A percentile compares a stretch with the other conserved stretches of the same genome.
phyloP scores from a whole-genome alignment of 2,113 vertebrate genomes.

The Speoplatyrhinus poulsoni region DNA sequence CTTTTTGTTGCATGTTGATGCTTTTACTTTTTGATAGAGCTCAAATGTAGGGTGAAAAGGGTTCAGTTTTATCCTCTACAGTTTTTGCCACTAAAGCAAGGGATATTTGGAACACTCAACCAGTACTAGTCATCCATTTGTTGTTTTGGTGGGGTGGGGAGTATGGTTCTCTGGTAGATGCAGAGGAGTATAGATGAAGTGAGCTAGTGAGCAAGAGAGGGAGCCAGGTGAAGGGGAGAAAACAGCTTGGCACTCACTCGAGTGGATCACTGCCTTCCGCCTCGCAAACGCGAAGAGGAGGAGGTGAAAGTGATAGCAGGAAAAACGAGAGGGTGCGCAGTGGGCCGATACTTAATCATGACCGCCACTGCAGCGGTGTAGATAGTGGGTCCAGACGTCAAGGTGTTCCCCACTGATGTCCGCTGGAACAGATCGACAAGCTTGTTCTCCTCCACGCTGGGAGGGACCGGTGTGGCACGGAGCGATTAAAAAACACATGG shows the following conservation, averaged over 20 bases:
- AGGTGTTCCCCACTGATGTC: slow-evolving; percentile 68
- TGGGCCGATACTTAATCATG: slow-evolving; percentile 71
- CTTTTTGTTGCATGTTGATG: too few species aligned
- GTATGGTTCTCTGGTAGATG: too few species aligned
- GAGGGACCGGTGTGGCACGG: slow-evolving; percentile 46
- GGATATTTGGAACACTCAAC: too few species aligned
- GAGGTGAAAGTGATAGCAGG: slow-evolving; percentile 70
- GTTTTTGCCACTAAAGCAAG: too few species aligned
- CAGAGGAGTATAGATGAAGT: too few species aligned
- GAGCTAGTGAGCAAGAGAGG: slow-evolving; percentile 24
- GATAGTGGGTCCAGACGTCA: slow-evolving; percentile 59
- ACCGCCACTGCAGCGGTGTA: slow-evolving; percentile 59
- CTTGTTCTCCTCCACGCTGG: slow-evolving; percentile 56
- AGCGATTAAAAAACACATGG: slow-evolving; percentile 65
- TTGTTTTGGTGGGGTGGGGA: too few species aligned
- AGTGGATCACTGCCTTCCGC: slow-evolving; percentile 71
- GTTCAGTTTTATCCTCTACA: too few species aligned
- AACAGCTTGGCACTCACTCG: slow-evolving; percentile 61
- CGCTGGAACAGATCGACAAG: slow-evolving; percentile 63
- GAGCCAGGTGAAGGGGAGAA: slow-evolving; percentile 30
- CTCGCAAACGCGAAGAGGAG: slow-evolving; percentile 44
- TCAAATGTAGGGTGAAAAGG: too few species aligned
- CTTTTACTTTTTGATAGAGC: too few species aligned
- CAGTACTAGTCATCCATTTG: too few species aligned
- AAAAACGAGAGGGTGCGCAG: slow-evolving; percentile 61